phyloP scores from a whole-genome alignment of 2,113 vertebrate genomes.

The Antechinus flavipes region DNA sequence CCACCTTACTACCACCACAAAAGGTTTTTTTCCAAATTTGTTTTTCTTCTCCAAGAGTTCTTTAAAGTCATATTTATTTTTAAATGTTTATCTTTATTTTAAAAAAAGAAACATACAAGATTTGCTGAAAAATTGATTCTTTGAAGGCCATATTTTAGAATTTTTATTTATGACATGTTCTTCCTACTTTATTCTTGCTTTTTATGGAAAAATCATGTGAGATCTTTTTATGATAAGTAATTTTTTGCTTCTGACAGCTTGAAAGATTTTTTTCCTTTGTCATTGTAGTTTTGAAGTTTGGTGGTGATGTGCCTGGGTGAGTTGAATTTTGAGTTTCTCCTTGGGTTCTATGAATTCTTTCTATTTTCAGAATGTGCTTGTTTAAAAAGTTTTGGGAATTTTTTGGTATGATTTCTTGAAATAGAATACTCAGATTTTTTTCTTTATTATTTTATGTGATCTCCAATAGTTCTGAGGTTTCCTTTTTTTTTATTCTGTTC shows the following conservation, averaged over 20 bases:
- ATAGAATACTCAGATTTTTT: background rate
- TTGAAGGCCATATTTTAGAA: background rate
- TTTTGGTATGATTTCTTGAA: background rate
- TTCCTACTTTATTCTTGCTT: background rate
- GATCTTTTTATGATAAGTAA: background rate
- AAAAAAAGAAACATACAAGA: background rate
- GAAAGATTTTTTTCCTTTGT: background rate
- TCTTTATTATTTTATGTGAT: background rate
- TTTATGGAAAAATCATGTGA: background rate
- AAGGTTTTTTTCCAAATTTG: background rate
- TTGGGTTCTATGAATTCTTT: background rate
- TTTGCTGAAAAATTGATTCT: background rate
- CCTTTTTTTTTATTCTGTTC: background rate
- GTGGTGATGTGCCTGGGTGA: background rate
- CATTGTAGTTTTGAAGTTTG: slow-evolving; percentile 6
- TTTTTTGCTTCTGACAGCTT: background rate
- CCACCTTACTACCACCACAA: background rate
- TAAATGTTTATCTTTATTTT: background rate
- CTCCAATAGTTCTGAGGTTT: background rate
- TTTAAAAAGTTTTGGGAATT: background rate
- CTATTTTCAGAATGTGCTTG: background rate
- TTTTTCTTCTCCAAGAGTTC: background rate
- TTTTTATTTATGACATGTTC: background rate
- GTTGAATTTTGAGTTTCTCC: background rate
- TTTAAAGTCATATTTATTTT: background rate